Evolutionary conservation across 2,888 invertebrate species (phyloP).

Genomic region (Malthinus seriepunctatus): DNA sequence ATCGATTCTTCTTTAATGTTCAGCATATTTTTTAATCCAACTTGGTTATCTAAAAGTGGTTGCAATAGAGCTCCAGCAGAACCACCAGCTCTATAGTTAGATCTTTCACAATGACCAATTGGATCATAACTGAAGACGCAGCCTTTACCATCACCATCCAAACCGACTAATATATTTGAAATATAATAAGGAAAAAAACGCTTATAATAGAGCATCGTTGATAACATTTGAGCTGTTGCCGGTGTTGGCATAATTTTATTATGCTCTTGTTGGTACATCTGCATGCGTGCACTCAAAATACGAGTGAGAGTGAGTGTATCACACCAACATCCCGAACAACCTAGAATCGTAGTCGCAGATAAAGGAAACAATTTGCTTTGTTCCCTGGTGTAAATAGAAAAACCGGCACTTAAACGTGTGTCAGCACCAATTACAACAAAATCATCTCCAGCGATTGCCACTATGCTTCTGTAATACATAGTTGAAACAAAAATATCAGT

Average conservation of each 20-base stretch:
- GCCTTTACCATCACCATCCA: conserved; percentile 92
- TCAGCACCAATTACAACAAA: conserved; percentile 95
- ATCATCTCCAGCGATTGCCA: conserved; percentile 95
- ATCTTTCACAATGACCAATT: conserved; percentile 90
- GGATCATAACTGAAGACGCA: conserved; percentile 97
- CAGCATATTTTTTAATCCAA: conserved; percentile 87
- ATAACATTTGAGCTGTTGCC: conserved; percentile 94
- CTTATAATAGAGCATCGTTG: conserved; percentile 93
- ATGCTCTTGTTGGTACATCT: conserved; percentile 95
- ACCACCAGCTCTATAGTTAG: conserved; percentile 86
- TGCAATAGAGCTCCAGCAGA: conserved; percentile 89
- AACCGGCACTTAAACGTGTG: conserved; percentile 89
- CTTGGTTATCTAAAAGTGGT: conserved; percentile 94
- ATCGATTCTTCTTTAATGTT: conserved; percentile 67
- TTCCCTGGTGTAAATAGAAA: conserved; percentile 85
- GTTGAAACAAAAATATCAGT: conserved; percentile 4
- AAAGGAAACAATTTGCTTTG: conserved; percentile 86
- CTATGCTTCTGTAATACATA: conserved; percentile 75
- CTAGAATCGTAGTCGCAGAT: conserved; percentile 84
- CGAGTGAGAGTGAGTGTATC: conserved; percentile 91
- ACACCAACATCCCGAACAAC: conserved; percentile 96
- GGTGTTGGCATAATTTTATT: conserved; percentile 90
- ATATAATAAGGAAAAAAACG: conserved; percentile 99
- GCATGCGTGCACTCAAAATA: conserved; percentile 82
- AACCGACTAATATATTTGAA: conserved; percentile 90